A percentile compares a stretch with the other conserved stretches of the same genome.
These are phyloP conservation scores for Drosophila robusta DNA, from an alignment of 2,888 invertebrate species.

Conservation along the genomic window DNA sequence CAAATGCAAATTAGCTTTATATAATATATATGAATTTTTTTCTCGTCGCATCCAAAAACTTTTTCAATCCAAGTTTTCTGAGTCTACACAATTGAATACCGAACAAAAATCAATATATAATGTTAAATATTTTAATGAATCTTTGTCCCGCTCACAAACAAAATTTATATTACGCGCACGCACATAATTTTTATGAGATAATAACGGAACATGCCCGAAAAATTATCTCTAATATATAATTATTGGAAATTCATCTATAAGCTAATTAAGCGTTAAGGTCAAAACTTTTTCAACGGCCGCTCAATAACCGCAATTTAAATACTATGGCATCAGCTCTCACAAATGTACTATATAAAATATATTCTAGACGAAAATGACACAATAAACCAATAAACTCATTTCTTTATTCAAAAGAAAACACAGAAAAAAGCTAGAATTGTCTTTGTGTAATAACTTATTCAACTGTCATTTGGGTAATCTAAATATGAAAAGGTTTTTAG, in stretches of 20 bases:
- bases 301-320: constrained; percentile 11
- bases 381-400: constrained; percentile 22
- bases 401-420: constrained; percentile 5
- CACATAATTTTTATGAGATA: constrained; percentile 1
- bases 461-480: constrained; percentile 23
- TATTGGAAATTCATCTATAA: neutral
- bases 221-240: constrained; percentile 1
- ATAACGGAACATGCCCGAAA: neutral
- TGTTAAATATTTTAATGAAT: constrained; percentile 38
- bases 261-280: constrained; percentile 18
- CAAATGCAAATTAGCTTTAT: constrained; percentile 48
- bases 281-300: constrained; percentile 3
- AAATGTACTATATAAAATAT: neutral
- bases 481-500: constrained; percentile 21
- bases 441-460: constrained; percentile 36
- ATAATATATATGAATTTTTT: constrained; percentile 16
- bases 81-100: constrained; percentile 28
- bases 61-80: constrained; percentile 47
- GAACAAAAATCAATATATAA: constrained; percentile 62
- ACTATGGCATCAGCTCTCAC: neutral
- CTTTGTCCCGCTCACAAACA: constrained; percentile 1
- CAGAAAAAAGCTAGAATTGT: constrained; percentile 7
- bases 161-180: constrained; percentile 13
- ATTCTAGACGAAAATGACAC: constrained; percentile 26
- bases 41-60: constrained; percentile 16